These are phyloP conservation scores for Amia ocellicauda DNA, from an alignment of 2,113 vertebrate genomes.

Conservation along the genomic window DNA sequence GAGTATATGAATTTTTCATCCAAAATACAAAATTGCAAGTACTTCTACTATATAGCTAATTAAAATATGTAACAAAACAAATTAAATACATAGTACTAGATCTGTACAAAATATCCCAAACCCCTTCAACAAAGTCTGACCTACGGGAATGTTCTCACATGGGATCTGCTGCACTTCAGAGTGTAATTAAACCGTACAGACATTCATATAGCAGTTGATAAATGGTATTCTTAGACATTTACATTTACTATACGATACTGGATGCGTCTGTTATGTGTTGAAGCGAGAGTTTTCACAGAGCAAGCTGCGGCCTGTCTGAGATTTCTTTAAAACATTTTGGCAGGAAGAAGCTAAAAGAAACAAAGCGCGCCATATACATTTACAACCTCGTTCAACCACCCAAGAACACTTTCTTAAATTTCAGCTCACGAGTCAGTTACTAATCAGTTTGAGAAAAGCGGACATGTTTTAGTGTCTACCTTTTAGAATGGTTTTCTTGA, in stretches of 20 bases:
- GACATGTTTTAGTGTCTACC: too few relatives aligned
- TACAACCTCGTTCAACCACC: conserved; percentile 33
- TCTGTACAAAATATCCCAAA: conserved; percentile 69
- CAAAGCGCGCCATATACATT: conserved; percentile 48
- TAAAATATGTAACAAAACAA: conserved; percentile 56
- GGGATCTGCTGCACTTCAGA: conserved; percentile 21
- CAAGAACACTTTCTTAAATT: background rate
- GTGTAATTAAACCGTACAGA: conserved; percentile 6
- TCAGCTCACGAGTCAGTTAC: too few relatives aligned
- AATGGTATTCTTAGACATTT: background rate
- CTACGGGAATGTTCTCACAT: conserved; percentile 39
- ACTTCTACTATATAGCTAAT: conserved; percentile 57
- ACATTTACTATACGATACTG: background rate
- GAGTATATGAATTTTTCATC: conserved; percentile 47
- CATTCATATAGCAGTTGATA: too few relatives aligned
- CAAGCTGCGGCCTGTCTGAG: conserved; percentile 1
- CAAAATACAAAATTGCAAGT: conserved; percentile 49
- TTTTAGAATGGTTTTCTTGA: too few relatives aligned
- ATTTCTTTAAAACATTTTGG: background rate
- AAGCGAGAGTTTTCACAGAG: conserved; percentile 14
- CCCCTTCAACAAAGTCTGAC: conserved; percentile 47
- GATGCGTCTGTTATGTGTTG: background rate
- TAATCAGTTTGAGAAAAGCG: too few relatives aligned
- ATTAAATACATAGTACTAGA: conserved; percentile 66
- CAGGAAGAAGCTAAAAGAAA: conserved; percentile 23